Evolutionary conservation across 2,888 invertebrate species (phyloP), one percentile per base, ranked within the genome.

Genomic region (Camptogramma bilineatum): DNA sequence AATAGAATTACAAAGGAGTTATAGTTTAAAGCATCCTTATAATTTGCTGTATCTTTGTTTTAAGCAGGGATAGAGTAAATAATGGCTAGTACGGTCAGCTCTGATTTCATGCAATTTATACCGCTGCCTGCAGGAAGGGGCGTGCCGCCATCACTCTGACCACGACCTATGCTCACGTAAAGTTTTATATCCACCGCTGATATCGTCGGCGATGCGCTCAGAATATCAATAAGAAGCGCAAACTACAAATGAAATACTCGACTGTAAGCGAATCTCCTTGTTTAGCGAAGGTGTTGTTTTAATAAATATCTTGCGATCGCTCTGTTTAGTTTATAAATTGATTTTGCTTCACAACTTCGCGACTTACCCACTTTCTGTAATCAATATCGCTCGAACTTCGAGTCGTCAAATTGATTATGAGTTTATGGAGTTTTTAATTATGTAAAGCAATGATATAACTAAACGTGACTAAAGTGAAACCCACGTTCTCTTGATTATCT

Each of bases 181-280:
- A 84, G 81, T 84, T 85, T 85, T 85, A 85, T 87, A 87, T 83
- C 82, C 82, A 83, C 80, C 82, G 81, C 79, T 86, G 86, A 86
- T 86, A 87, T 83, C 84, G 83, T 74, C 72, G 72, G 68, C 77
- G 81, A 82, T 83, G 86, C 80, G 80, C 74, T 73, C 69, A 72
- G 87, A 88, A 88, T 88, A 87, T 83, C 86, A 88, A 89, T 88
- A 84, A 78, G 83, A 80, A 75, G 74, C 77, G 75, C 78, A 80
- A 84, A 84, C 82, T 82, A 82, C 79, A 84, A 83, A 85, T 83
- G 82, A 83, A 86, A 86, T 86, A 84, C 78, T 80, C 73, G 68
- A 73, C 70, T 76, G 73, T 77, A 80, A 74, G 78, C 76, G 80
- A 78, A 82, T 78, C 73, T 71, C 72, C 73, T 79, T 77, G 79